These are phyloP conservation scores for Tringa solitaria DNA, from an alignment of 2,113 vertebrate genomes.

Conservation along the genomic window DNA sequence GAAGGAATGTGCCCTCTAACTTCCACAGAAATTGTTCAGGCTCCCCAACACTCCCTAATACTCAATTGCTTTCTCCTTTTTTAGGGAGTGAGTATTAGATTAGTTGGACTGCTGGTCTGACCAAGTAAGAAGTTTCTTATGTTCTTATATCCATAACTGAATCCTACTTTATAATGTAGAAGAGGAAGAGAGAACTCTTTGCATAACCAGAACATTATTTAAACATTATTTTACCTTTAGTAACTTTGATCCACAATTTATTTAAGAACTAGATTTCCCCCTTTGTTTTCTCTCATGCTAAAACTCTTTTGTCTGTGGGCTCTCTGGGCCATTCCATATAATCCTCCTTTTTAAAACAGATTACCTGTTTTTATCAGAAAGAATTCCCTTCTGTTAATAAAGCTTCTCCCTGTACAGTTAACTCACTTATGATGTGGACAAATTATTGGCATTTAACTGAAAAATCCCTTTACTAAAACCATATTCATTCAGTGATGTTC, in stretches of 20 bases:
- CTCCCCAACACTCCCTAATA: not conserved
- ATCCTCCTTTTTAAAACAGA: not conserved
- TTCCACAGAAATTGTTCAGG: not conserved
- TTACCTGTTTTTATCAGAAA: not conserved
- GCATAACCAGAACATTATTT: not conserved
- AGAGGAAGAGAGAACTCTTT: not conserved
- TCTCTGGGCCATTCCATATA: not conserved
- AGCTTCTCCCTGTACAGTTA: not conserved
- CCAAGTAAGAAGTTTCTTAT: not conserved
- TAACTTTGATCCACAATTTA: not conserved
- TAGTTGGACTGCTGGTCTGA: not conserved
- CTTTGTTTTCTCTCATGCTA: not conserved
- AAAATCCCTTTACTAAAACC: constrained; percentile 31
- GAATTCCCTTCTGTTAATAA: not conserved
- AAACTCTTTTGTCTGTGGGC: not conserved
- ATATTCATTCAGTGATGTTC: not conserved
- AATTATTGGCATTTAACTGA: constrained; percentile 2
- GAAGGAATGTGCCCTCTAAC: not conserved
- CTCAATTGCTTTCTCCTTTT: not conserved
- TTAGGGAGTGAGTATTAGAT: not conserved
- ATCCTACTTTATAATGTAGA: not conserved
- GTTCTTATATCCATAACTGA: not conserved
- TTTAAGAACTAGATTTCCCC: not conserved
- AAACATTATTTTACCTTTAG: not conserved
- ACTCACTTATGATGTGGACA: not conserved